Percentiles rank a stretch among this genome's conserved stretches.
phyloP scores from a whole-genome alignment of 2,797 vertebrate genomes.

The Lepus townsendii region DNA sequence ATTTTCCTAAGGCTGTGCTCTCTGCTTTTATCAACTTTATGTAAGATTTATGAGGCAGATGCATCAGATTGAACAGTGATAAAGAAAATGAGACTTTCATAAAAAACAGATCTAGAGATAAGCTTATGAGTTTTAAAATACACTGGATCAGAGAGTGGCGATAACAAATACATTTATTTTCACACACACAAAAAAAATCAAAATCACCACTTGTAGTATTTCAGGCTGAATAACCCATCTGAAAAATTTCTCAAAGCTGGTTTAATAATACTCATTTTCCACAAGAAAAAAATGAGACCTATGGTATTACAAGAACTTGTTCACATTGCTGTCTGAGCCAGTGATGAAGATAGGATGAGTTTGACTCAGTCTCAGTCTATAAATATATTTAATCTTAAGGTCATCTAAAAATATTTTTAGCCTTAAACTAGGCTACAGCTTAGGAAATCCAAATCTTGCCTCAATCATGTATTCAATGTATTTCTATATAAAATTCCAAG shows the following conservation, averaged over 20 bases:
- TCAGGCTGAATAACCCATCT: slow-evolving; percentile 15
- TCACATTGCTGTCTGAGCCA: background rate
- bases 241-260: background rate
- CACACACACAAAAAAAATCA: background rate
- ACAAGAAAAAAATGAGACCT: background rate
- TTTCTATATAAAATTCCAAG: background rate
- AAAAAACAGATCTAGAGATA: slow-evolving; percentile 50
- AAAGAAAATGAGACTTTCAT: slow-evolving; percentile 78
- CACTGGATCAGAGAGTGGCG: background rate
- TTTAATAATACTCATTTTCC: background rate
- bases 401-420: slow-evolving; percentile 9
- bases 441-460: slow-evolving; percentile 16
- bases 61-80: slow-evolving; percentile 78
- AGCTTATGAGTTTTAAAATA: slow-evolving; percentile 58
- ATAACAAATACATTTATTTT: background rate
- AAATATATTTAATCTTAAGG: slow-evolving; percentile 8
- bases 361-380: background rate
- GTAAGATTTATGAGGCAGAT: slow-evolving; percentile 86
- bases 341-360: background rate
- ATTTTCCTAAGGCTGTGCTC: slow-evolving; percentile 83
- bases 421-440: background rate
- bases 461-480: background rate
- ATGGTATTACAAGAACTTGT: background rate
- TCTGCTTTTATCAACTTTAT: slow-evolving; percentile 85
- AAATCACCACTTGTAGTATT: background rate